Evolutionary conservation across 2,113 vertebrate species (phyloP).

Genomic region (Furnarius figulus): DNA sequence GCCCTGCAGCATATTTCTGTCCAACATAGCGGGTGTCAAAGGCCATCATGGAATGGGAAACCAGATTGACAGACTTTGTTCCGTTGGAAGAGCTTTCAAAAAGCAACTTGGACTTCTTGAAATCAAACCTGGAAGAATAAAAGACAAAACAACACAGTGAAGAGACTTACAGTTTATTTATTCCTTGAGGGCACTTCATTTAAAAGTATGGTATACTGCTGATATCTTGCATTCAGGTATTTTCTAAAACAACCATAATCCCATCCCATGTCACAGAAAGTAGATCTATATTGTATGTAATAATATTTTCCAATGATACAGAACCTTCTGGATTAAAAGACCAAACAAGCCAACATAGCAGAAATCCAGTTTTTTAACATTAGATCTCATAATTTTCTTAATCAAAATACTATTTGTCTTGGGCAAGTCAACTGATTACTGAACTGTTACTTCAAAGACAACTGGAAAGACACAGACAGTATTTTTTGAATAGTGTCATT

Average conservation of each 20-base stretch:
- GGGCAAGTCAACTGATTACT: background rate
- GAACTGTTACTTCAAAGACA: background rate
- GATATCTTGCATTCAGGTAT: background rate
- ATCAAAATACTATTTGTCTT: background rate
- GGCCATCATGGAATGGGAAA: conserved; percentile 95
- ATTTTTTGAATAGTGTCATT: background rate
- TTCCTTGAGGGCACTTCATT: background rate
- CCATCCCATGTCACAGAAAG: background rate
- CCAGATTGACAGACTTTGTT: conserved; percentile 91
- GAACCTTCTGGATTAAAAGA: background rate
- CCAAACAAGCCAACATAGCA: background rate
- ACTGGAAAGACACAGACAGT: background rate
- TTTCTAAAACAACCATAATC: background rate
- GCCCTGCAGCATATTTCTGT: conserved; percentile 15
- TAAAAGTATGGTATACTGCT: background rate
- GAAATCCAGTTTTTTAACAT: background rate
- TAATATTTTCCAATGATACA: background rate
- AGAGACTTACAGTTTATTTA: background rate
- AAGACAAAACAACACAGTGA: background rate
- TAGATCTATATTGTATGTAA: background rate
- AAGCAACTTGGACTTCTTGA: conserved; percentile 96
- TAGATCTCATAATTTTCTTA: background rate
- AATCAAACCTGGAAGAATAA: conserved; percentile 86
- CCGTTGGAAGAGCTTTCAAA: conserved; percentile 96
- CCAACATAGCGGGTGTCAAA: conserved; percentile 87